A percentile compares a stretch with the other conserved stretches of the same genome.
Evolutionary conservation across 2,888 invertebrate genomes (phyloP).

Genomic region (Melolontha melolontha): DNA sequence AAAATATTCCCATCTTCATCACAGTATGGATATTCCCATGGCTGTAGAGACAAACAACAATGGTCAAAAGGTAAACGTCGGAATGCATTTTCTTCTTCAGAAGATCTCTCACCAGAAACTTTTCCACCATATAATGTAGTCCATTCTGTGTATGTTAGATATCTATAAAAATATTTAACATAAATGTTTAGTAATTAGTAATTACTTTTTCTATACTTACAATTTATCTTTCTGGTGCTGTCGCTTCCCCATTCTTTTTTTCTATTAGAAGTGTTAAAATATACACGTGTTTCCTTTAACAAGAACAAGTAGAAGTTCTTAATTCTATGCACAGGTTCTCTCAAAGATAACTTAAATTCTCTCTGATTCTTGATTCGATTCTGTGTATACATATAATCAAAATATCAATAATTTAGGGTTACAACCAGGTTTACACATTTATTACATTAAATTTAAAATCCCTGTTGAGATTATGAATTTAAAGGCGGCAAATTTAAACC

Average conservation of each 20-base stretch:
- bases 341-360: no score
- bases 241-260: constrained; percentile 85
- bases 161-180: constrained; percentile 68
- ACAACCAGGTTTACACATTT: constrained; percentile 11
- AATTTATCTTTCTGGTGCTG: constrained; percentile 97
- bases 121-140: constrained; percentile 91
- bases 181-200: constrained; percentile 29
- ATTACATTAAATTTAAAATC: constrained; percentile 1
- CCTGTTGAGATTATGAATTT: constrained; percentile 10
- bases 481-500: constrained; percentile 30
- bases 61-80: constrained; percentile 92
- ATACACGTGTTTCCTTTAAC: background rate
- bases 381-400: no score
- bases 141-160: constrained; percentile 90
- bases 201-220: constrained; percentile 66
- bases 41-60: constrained; percentile 91
- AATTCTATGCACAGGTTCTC: no score
- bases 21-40: constrained; percentile 92
- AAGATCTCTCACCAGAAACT: constrained; percentile 73
- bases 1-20: constrained; percentile 93
- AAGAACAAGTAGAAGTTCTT: background rate
- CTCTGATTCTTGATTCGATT: no score
- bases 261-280: constrained; percentile 2
- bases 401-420: constrained; percentile 25
- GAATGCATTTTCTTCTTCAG: constrained; percentile 84